Evolutionary conservation across 1,140 invertebrate species (phyloP), one percentile per base, ranked within the genome.

Genomic region (Drosophila bocki): DNA sequence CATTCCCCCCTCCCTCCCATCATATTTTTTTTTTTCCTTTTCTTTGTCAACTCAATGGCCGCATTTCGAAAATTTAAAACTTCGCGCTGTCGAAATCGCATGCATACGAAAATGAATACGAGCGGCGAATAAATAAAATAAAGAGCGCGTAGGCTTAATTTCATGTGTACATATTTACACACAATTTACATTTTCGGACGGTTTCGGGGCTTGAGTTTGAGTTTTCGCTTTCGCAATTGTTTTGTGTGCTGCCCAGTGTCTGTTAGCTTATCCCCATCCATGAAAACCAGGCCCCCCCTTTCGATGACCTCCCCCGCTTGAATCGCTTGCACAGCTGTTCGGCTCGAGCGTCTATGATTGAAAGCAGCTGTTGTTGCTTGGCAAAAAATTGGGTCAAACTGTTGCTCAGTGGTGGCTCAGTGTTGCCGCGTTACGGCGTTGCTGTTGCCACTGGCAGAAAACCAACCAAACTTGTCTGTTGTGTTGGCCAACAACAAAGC

Each of bases 391-490:
- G 81, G 84, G 84, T 88, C 84, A 88, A 81, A 78, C 81, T 65
- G 80, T 82, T 74, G 84, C 84, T 69, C 48, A 50, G 47, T 29
- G 13, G 56, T 54, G 39, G 54, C 42, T 57, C 26, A 29, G 26
- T 47, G 50, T 42, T 65, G 44, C 39, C 19, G 17, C n/a, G 32
- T 63, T 45, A 32, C 63, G 32, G 39, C 22, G 32, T 26, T 45
- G 44, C 64, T 37, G 39, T 70, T 70, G 67, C 68, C 50, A 54
- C 70, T 75, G 71, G 74, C 74, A 47, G 15, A 50, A 71, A 79
- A 87, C 71, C 68, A 84, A 80, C 80, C 83, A 87, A 87, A 87
- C 84, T 90, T 83, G 84, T 90, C 81, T 70, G 35, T 85, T 85
- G 85, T 88, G 84, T 88, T 88, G 84, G 77, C 71, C 86, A 69